These are phyloP conservation scores for Ondatra zibethicus DNA, from an alignment of 2,113 vertebrate genomes.

Conservation along the genomic window DNA sequence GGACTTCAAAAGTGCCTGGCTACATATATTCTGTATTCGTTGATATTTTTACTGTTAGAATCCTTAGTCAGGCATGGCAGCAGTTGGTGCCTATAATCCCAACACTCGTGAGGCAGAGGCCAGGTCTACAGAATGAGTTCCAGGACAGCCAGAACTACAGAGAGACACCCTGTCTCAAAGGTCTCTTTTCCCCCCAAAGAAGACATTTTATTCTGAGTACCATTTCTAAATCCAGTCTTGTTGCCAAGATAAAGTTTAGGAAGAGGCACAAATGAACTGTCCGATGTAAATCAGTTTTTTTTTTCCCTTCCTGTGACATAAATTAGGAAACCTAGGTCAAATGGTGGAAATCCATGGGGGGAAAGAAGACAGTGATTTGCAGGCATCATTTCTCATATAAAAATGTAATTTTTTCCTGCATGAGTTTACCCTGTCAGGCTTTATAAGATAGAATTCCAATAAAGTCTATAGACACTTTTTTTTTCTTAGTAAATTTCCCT, in stretches of 20 bases:
- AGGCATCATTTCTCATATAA: not conserved
- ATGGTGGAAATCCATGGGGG: not conserved
- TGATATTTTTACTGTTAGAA: not conserved
- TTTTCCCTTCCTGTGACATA: not conserved
- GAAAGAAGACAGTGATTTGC: not conserved
- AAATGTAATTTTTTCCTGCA: not conserved
- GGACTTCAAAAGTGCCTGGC: not conserved
- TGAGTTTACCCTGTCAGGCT: not conserved
- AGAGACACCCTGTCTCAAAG: not conserved
- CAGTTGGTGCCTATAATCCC: not conserved
- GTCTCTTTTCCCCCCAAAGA: not conserved
- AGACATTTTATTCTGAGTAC: not conserved
- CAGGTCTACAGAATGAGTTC: not conserved
- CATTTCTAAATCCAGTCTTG: not conserved
- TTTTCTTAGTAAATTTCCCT: not conserved
- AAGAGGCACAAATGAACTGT: not conserved
- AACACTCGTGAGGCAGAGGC: not conserved
- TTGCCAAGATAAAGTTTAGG: constrained; percentile 20
- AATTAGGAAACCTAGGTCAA: constrained; percentile 26
- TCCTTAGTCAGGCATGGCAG: not conserved
- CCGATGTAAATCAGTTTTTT: constrained; percentile 13
- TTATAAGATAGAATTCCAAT: not conserved
- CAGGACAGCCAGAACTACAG: not conserved
- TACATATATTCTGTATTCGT: not conserved
- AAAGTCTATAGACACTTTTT: not conserved